These are phyloP conservation scores for Ostrea edulis DNA, from an alignment of 1,140 invertebrate species.

Conservation along the genomic window DNA sequence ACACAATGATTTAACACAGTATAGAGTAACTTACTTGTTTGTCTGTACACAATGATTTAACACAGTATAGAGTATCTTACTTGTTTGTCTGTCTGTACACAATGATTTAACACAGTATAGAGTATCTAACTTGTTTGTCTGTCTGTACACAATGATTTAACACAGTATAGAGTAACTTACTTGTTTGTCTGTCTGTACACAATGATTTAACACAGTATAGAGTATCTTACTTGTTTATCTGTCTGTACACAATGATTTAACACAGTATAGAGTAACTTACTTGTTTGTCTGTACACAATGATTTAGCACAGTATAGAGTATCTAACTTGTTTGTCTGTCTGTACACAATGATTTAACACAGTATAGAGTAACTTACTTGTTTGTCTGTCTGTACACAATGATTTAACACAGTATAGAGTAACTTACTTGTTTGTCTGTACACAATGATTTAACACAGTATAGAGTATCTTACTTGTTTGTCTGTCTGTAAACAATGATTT, in stretches of 20 bases:
- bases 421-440: no score
- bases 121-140: conserved; percentile 17
- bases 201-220: no score
- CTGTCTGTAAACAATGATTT: background rate
- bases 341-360: background rate
- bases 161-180: no score
- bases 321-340: conserved; percentile 17
- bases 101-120: background rate
- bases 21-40: no score
- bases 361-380: no score
- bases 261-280: background rate
- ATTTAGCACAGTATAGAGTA: background rate
- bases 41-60: background rate
- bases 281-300: conserved; percentile 16
- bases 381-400: no score
- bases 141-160: background rate
- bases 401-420: no score
- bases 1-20: no score
- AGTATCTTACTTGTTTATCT: no score
- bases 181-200: no score
- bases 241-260: background rate
- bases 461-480: conserved; percentile 17
- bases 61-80: background rate
- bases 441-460: background rate
- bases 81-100: conserved; percentile 14